A percentile compares a stretch with the other conserved stretches of the same genome.
phyloP scores from a whole-genome alignment of 2,113 vertebrate species.

The Bucco capensis region DNA sequence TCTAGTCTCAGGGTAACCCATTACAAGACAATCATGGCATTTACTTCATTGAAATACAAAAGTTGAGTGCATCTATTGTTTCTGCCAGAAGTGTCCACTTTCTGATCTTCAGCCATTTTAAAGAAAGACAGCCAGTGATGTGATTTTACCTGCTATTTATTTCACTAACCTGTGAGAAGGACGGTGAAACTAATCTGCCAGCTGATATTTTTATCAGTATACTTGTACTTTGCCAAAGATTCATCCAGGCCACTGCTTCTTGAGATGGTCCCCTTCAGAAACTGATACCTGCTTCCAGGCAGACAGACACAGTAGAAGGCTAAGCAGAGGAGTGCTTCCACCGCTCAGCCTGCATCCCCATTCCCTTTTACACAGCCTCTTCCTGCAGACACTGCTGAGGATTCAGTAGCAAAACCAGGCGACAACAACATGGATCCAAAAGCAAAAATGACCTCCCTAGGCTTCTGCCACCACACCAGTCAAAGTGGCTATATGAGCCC shows the following conservation, averaged over 20 bases:
- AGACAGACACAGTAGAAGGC: background rate
- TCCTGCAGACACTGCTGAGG: background rate
- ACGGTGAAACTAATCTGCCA: background rate
- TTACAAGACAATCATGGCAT: background rate
- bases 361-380: background rate
- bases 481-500: background rate
- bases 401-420: background rate
- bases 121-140: background rate
- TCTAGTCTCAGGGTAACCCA: constrained; percentile 11
- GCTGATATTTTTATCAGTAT: background rate
- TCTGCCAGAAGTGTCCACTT: background rate
- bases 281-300: background rate
- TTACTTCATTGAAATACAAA: background rate
- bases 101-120: background rate
- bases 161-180: background rate
- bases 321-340: background rate
- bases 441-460: background rate
- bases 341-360: rapidly evolving
- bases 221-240: background rate
- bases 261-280: background rate
- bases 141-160: background rate
- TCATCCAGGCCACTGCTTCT: background rate
- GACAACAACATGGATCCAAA: background rate
- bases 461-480: background rate
- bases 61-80: background rate